Conservation (phyloP, 2,888 invertebrate genomes). For the Volucella bombylans region DNA sequence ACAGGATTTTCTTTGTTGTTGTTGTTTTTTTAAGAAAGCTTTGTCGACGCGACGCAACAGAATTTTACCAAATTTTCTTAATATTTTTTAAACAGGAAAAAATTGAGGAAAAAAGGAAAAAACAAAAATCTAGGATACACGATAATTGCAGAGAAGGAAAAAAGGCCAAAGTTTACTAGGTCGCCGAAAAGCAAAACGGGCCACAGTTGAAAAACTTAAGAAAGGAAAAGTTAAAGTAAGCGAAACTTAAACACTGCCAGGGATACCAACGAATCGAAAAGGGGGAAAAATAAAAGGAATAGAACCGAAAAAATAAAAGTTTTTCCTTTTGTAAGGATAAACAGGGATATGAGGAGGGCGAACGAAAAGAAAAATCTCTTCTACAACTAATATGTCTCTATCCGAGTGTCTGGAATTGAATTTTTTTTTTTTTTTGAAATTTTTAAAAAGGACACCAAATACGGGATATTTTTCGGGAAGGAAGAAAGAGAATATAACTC, state of each 20-base stretch:
- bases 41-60: slow-evolving; percentile 55
- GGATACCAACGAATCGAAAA: not conserved
- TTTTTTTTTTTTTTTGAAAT: not conserved
- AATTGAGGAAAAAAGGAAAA: slow-evolving; percentile 6
- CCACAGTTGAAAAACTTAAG: slow-evolving; percentile 5
- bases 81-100: not conserved
- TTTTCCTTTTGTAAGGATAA: not conserved
- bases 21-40: not conserved
- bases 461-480: not conserved
- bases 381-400: slow-evolving; percentile 16
- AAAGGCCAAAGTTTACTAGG: slow-evolving; percentile 67
- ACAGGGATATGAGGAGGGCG: no score
- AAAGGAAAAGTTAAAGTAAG: slow-evolving; percentile 19
- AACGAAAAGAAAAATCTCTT: no score
- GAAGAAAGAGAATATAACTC: not conserved
- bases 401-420: slow-evolving; percentile 2
- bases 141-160: slow-evolving; percentile 28
- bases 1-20: slow-evolving; percentile 10
- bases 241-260: slow-evolving; percentile 8
- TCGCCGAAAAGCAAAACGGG: slow-evolving; percentile 23
- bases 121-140: slow-evolving; percentile 24
- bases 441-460: slow-evolving; percentile 12
- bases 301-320: not conserved
- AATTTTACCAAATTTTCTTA: slow-evolving; percentile 11
- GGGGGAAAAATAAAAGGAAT: not conserved